Conservation (phyloP, 2,888 invertebrate species). For the Bellardia pandia region DNA sequence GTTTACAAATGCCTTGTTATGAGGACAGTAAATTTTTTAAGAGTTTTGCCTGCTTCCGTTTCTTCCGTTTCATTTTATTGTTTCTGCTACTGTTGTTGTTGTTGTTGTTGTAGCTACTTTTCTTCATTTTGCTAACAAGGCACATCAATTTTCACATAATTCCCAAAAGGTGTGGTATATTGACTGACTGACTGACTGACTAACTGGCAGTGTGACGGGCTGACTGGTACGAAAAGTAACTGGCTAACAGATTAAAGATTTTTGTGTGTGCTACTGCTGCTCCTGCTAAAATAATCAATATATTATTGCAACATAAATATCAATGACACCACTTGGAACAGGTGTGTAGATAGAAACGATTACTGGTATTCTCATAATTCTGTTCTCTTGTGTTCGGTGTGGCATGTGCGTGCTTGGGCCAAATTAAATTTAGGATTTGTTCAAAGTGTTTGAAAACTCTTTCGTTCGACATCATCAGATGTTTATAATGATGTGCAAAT, state of each 20-base stretch:
- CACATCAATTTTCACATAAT: conserved; percentile 37
- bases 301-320: conserved; percentile 51
- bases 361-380: conserved; percentile 9
- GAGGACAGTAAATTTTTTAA: background rate
- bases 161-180: conserved; percentile 49
- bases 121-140: conserved; percentile 43
- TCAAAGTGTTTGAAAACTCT: background rate
- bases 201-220: background rate
- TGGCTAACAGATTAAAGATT: background rate
- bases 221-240: background rate
- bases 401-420: conserved; percentile 26
- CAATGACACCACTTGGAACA: conserved; percentile 8
- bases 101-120: conserved; percentile 3
- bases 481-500: conserved; percentile 36
- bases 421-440: conserved; percentile 22
- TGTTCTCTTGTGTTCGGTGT: background rate
- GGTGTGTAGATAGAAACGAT: conserved; percentile 2
- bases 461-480: conserved; percentile 22
- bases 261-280: background rate
- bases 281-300: conserved; percentile 38
- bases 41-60: conserved; percentile 3
- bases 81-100: background rate
- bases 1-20: background rate
- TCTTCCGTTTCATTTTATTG: conserved; percentile 11
- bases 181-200: conserved; percentile 9